These are phyloP conservation scores for Chlorops oryzae DNA, from an alignment of 1,140 invertebrate species.

Conservation along the genomic window DNA sequence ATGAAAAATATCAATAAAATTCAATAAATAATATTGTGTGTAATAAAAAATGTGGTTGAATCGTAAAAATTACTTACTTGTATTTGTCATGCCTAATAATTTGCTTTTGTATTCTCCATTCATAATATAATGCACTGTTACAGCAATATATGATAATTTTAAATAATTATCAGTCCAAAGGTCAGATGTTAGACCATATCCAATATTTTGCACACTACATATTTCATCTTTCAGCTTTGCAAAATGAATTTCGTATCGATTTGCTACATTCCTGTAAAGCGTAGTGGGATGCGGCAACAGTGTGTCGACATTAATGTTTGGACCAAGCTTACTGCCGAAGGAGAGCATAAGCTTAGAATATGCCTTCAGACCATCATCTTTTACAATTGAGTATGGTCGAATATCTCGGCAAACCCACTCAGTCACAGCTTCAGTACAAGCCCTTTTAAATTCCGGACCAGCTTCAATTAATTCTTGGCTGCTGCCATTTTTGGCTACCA, in stretches of 20 bases:
- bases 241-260: not conserved
- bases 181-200: not conserved
- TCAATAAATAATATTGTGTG: no score
- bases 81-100: not conserved
- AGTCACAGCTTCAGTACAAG: no score
- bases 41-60: no score
- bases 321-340: not conserved
- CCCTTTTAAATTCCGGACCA: no score
- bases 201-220: not conserved
- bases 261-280: not conserved
- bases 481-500: not conserved
- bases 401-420: not conserved
- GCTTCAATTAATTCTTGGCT: not conserved
- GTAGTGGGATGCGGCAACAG: slow-evolving; percentile 2
- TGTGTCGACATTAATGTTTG: not conserved
- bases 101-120: slow-evolving; percentile 3
- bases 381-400: slow-evolving; percentile 1
- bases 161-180: slow-evolving; percentile 5
- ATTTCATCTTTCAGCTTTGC: not conserved
- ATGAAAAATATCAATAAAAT: no score
- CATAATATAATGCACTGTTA: slow-evolving; percentile 3
- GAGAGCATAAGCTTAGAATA: slow-evolving; percentile 1
- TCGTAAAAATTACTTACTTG: no score
- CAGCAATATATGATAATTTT: not conserved
- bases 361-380: not conserved